phyloP scores from a whole-genome alignment of 2,113 vertebrate genomes.

The Microtus montanus region DNA sequence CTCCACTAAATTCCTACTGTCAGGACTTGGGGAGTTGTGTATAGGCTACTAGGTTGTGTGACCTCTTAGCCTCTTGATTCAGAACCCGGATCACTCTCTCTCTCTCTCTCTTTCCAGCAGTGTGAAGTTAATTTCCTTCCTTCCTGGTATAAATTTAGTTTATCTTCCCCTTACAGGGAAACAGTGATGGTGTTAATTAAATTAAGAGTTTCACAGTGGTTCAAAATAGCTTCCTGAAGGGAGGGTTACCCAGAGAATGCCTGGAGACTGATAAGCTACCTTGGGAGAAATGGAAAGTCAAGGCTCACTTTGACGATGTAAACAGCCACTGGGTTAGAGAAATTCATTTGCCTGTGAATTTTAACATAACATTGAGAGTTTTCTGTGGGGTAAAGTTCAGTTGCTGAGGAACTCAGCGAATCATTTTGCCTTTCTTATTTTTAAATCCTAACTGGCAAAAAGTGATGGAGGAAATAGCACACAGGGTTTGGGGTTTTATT shows the following conservation, averaged over 20 bases:
- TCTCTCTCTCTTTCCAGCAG: not conserved
- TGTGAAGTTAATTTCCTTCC: constrained; percentile 61
- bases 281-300: not conserved
- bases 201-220: constrained; percentile 52
- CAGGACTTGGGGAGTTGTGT: not conserved
- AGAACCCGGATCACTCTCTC: not conserved
- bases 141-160: constrained; percentile 47
- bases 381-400: not conserved
- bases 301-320: not conserved
- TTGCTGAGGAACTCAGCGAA: constrained; percentile 24
- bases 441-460: not conserved
- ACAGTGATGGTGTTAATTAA: constrained; percentile 59
- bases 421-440: not conserved
- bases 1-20: not conserved
- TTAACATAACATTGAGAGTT: constrained; percentile 10
- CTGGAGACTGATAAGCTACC: not conserved
- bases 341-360: constrained; percentile 18
- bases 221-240: not conserved
- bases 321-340: not conserved
- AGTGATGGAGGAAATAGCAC: not conserved
- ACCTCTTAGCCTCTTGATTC: not conserved
- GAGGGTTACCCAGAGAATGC: not conserved
- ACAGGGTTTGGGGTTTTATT: not conserved
- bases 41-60: not conserved
- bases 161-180: constrained; percentile 41